Conservation (phyloP, 64 coral and sea anemone species). For the Exaiptasia diaphana region DNA sequence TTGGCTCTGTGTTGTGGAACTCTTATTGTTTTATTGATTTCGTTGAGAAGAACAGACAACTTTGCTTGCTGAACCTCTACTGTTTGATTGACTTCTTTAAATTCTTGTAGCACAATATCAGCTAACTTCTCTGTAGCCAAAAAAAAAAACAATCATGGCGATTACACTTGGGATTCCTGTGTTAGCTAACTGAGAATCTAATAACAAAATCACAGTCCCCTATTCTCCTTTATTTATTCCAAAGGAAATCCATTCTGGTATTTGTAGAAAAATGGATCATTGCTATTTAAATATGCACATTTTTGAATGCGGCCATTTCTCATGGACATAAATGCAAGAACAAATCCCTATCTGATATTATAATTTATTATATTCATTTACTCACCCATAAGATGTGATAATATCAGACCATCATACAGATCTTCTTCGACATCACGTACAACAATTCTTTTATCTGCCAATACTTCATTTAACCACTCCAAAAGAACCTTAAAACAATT, state of each 20-base stretch:
- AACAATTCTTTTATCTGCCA: constrained; percentile 96
- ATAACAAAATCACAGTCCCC: no score
- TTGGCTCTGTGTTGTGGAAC: constrained; percentile 74
- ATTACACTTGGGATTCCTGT: no score
- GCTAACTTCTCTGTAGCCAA: constrained; percentile 90
- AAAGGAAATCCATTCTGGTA: no score
- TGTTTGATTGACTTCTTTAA: constrained; percentile 91
- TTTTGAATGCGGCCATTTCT: not conserved
- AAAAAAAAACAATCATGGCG: not conserved
- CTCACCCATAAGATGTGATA: constrained; percentile 92
- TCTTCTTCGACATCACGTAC: constrained; percentile 89
- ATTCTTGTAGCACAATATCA: constrained; percentile 83
- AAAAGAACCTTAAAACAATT: constrained; percentile 65
- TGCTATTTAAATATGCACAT: not conserved
- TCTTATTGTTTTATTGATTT: constrained; percentile 69
- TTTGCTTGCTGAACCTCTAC: constrained; percentile 93
- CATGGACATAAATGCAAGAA: no score
- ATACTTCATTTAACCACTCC: constrained; percentile 95
- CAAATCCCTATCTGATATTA: no score
- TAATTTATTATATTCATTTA: no score
- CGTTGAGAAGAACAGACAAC: constrained; percentile 63
- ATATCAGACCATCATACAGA: constrained; percentile 95
- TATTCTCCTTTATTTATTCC: no score
- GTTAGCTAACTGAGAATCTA: no score
- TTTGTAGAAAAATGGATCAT: no score